Conservation (phyloP, 2,797 vertebrate species). For the Mastacembelus armatus region DNA sequence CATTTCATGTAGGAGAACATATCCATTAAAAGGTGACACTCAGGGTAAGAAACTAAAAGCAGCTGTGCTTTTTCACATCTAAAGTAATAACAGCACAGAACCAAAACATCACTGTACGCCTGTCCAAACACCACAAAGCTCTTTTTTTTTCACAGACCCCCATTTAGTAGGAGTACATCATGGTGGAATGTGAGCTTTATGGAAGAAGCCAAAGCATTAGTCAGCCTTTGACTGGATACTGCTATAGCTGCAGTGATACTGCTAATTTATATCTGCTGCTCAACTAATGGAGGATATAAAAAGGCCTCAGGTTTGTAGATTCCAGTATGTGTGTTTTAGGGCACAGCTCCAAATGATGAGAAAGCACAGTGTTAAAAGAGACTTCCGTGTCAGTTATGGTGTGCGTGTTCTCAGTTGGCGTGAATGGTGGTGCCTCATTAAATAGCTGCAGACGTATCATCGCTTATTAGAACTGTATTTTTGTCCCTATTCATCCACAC, state of each 20-base stretch:
- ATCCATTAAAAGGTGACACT: conserved; percentile 65
- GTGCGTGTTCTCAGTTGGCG: conserved; percentile 19
- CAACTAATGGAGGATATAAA: conserved; percentile 70
- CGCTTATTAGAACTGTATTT: conserved; percentile 49
- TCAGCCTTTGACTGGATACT: conserved; percentile 59
- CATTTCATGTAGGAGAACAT: conserved; percentile 57
- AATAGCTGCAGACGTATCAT: conserved; percentile 54
- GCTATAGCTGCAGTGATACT: conserved; percentile 42
- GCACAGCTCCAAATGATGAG: conserved; percentile 66
- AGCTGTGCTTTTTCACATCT: conserved; percentile 65
- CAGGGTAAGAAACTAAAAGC: conserved; percentile 59
- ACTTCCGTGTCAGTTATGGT: conserved; percentile 21
- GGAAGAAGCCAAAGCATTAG: conserved; percentile 57
- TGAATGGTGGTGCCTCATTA: conserved; percentile 55
- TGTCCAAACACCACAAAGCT: conserved; percentile 57
- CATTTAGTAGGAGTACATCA: conserved; percentile 51
- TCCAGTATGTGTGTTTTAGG: conserved; percentile 55
- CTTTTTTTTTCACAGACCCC: conserved; percentile 60
- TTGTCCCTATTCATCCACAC: conserved; percentile 15
- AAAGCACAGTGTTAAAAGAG: conserved; percentile 52
- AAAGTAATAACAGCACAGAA: conserved; percentile 60
- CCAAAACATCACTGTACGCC: conserved; percentile 62
- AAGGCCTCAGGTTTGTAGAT: conserved; percentile 60
- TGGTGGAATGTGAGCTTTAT: conserved; percentile 56
- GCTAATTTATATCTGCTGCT: conserved; percentile 72